Evolutionary conservation across 2,888 invertebrate species (phyloP).

Genomic region (Amblyjoppa fuscipennis): DNA sequence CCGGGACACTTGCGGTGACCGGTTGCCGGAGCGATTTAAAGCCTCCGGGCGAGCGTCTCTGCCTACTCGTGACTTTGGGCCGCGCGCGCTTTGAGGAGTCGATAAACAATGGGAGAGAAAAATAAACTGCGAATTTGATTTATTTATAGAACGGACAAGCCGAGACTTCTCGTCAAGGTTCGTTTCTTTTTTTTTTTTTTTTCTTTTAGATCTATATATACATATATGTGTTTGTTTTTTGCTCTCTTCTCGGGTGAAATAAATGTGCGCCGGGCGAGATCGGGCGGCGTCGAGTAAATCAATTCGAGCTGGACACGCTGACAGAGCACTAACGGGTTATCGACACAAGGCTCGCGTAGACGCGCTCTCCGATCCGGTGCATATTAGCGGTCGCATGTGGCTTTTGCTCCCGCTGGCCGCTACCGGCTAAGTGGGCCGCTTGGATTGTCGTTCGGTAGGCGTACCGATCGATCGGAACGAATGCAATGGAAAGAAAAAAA

Average conservation of each 20-base stretch:
- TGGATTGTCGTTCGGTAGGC: conserved; percentile 62
- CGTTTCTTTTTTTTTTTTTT: conserved; percentile 3
- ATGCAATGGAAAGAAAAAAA: conserved; percentile 6
- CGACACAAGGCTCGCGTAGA: conserved; percentile 35
- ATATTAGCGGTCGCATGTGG: conserved; percentile 31
- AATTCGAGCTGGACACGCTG: conserved; percentile 36
- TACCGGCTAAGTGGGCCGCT: conserved; percentile 46
- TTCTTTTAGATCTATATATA: too few species aligned
- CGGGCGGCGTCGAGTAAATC: conserved; percentile 39
- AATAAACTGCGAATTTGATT: neutral
- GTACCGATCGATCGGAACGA: conserved; percentile 37
- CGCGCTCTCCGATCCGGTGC: conserved; percentile 38
- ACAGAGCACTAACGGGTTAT: conserved; percentile 44
- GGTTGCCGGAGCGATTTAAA: neutral
- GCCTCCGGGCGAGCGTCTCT: neutral
- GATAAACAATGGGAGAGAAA: neutral
- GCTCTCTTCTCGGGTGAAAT: conserved; percentile 7
- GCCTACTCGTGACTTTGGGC: conserved; percentile 1
- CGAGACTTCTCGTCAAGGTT: conserved; percentile 9
- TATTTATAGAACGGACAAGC: too few species aligned
- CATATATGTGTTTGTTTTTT: too few species aligned
- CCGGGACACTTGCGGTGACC: neutral
- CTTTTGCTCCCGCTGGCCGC: conserved; percentile 17
- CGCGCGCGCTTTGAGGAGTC: neutral
- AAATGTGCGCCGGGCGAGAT: conserved; percentile 31